Evolutionary conservation across 1,140 invertebrate genomes (phyloP).

Genomic region (Hyles euphorbiae): DNA sequence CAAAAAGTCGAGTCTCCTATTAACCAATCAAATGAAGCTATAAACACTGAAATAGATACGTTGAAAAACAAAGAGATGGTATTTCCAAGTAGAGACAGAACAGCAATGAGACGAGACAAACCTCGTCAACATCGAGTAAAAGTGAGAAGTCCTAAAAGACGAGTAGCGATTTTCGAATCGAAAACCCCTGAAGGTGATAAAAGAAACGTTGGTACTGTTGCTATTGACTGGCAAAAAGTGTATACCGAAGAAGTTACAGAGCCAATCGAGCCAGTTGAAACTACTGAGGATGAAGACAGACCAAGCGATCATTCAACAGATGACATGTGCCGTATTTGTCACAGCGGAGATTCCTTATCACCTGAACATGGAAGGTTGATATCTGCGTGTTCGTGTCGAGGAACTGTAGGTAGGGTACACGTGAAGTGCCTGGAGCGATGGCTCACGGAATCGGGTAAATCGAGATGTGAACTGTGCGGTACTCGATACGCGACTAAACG

Average conservation of each 20-base stretch:
- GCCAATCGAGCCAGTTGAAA: slow-evolving; percentile 17
- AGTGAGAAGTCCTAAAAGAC: slow-evolving; percentile 56
- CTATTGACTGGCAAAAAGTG: slow-evolving; percentile 30
- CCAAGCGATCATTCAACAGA: slow-evolving; percentile 43
- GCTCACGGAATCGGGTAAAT: slow-evolving; percentile 79
- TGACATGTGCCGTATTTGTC: slow-evolving; percentile 66
- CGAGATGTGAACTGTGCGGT: slow-evolving; percentile 78
- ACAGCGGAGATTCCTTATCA: slow-evolving; percentile 48
- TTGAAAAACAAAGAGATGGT: slow-evolving; percentile 14
- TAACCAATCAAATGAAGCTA: slow-evolving; percentile 13
- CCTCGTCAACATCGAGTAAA: slow-evolving; percentile 49
- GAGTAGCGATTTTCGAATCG: slow-evolving; percentile 22
- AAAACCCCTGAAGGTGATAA: slow-evolving; percentile 24
- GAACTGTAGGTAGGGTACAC: slow-evolving; percentile 81
- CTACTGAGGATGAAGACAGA: slow-evolving; percentile 31
- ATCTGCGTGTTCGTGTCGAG: slow-evolving; percentile 77
- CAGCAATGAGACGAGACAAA: slow-evolving; percentile 32
- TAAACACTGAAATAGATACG: slow-evolving; percentile 3
- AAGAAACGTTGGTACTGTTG: slow-evolving; percentile 24
- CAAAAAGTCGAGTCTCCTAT: slow-evolving; percentile 10
- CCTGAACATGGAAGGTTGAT: slow-evolving; percentile 47
- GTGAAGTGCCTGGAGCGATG: slow-evolving; percentile 81
- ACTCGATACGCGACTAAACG: slow-evolving; percentile 74
- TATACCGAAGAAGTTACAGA: background rate
- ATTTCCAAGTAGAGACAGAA: slow-evolving; percentile 21